These are phyloP conservation scores for Dallia pectoralis DNA, from an alignment of 2,797 vertebrate genomes.

Conservation along the genomic window DNA sequence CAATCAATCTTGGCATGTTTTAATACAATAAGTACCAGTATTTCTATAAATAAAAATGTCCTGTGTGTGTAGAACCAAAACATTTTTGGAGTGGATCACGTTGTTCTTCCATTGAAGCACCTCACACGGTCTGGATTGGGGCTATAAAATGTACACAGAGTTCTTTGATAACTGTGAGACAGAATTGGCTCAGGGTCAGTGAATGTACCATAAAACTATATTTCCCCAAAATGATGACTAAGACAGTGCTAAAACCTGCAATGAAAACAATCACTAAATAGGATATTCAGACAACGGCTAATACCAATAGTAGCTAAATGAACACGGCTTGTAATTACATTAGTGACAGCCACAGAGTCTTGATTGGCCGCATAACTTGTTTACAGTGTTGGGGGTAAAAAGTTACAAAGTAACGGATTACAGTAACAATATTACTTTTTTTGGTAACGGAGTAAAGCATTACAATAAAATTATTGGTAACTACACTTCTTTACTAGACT, in stretches of 20 bases:
- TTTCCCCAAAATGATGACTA: too few relatives aligned
- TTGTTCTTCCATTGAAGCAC: neutral
- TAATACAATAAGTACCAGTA: neutral
- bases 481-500: too few relatives aligned
- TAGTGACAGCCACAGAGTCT: neutral
- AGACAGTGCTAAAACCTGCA: too few relatives aligned
- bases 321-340: neutral
- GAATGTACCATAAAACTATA: neutral
- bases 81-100: neutral
- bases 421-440: too few relatives aligned
- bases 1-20: neutral
- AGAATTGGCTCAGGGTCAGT: neutral
- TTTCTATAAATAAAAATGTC: neutral
- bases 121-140: conserved; percentile 1
- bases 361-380: neutral
- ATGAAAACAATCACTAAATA: neutral
- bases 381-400: too few relatives aligned
- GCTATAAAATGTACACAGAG: neutral
- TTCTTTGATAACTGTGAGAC: neutral
- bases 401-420: too few relatives aligned
- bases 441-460: too few relatives aligned
- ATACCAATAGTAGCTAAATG: neutral
- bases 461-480: too few relatives aligned
- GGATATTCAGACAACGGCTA: neutral
- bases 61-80: neutral